Evolutionary conservation across 2,888 invertebrate species (phyloP), one percentile per base, ranked within the genome.

Genomic region (Nemoura dubitans): DNA sequence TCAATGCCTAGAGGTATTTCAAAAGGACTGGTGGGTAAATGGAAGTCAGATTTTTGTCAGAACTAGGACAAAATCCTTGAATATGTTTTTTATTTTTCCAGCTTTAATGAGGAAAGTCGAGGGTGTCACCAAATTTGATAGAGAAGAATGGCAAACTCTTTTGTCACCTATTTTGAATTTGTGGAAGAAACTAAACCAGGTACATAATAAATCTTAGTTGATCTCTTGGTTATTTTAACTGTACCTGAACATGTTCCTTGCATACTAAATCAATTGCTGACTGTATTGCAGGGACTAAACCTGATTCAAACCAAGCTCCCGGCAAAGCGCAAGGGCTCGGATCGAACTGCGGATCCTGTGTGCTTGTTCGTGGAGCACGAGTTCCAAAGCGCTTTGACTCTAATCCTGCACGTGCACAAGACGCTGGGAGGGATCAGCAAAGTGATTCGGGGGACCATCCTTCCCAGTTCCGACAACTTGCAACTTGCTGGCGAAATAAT

Each of bases 101-200:
- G 90, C 92, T 1, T 89, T 93, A 30, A 91, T 92, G 90, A 89
- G 93, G 77, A 91, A 91, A 0, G 91, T 91, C 86, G 91, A 90
- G 85, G 91, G 92, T 87, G 91, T 91, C 29, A 90, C 90, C 76
- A 92, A 91, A 87, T 93, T 93, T 89, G 93, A 93, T 88, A 91
- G 85, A 86, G 89, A 92, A 88, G 89, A 91, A 89, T 93, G 95
- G 93, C 93, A 94, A 87, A 92, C 94, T 90, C 93, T 94, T 89
- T 91, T 95, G 86, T 91, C 94, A n/a, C 96, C 96, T 0, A 92
- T 97, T 84, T 93, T 98, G 42, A 94, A 94, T 86, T 91, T 97
- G 2, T 98, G 98, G 98, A 97, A 97, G 90, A 97, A 97, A 91
- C 89, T 95, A 28, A 94, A 95, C 92, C 94, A 95, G 14, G 93